A percentile compares a stretch with the other conserved stretches of the same genome.
phyloP scores from a whole-genome alignment of 2,888 invertebrate species.

The Lepeophtheirus nordmannii region DNA sequence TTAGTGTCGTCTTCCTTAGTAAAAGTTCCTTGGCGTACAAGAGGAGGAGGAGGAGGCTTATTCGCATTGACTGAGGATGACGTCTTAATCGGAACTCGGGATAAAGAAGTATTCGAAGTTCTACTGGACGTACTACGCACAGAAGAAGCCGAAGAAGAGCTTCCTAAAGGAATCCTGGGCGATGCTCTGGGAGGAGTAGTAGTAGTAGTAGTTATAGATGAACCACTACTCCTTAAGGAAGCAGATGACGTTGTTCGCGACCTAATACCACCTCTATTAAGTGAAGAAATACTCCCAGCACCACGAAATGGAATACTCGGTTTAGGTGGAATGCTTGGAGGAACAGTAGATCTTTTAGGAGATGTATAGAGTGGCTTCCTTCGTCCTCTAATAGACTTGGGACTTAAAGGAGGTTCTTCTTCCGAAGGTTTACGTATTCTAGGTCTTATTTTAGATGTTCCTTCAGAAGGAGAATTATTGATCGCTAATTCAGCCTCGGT shows the following conservation, averaged over 20 bases:
- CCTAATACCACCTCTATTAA: conserved; percentile 31
- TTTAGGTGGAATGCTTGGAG: conserved; percentile 22
- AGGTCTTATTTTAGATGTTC: conserved; percentile 31
- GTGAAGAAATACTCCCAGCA: conserved; percentile 31
- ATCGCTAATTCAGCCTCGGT: conserved; percentile 28
- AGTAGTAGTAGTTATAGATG: conserved; percentile 22
- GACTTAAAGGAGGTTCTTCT: conserved; percentile 27
- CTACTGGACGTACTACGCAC: conserved; percentile 29
- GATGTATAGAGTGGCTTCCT: conserved; percentile 40
- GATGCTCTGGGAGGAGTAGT: conserved; percentile 25
- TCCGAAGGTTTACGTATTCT: conserved; percentile 40
- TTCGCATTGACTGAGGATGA: conserved; percentile 28
- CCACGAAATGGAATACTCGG: conserved; percentile 41
- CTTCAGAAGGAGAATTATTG: conserved; percentile 25
- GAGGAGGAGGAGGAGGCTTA: conserved; percentile 34
- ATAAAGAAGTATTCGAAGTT: conserved; percentile 27
- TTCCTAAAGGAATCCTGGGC: conserved; percentile 29
- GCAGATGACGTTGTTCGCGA: conserved; percentile 32
- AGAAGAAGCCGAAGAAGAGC: conserved; percentile 32
- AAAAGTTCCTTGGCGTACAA: conserved; percentile 77
- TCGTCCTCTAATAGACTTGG: conserved; percentile 43
- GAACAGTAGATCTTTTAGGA: conserved; percentile 23
- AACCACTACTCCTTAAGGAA: conserved; percentile 20
- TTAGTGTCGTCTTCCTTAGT: conserved; percentile 50
- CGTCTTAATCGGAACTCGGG: background rate